Conservation (phyloP, 2,113 vertebrate genomes). For the Murina feae region DNA sequence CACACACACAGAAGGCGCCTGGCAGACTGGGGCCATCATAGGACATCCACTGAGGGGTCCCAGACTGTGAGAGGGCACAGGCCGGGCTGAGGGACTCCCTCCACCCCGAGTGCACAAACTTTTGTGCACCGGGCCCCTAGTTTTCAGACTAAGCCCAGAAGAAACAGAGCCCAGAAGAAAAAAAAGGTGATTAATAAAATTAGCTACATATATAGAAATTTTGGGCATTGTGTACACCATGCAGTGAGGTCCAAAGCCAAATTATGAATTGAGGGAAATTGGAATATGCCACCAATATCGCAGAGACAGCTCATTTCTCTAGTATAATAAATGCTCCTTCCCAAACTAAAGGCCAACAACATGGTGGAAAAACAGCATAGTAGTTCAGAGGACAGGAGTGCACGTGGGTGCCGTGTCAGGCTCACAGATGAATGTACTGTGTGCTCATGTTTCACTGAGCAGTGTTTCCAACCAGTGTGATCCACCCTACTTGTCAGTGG, state of each 20-base stretch:
- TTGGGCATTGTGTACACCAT: not conserved
- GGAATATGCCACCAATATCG: not conserved
- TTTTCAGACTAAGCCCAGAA: not conserved
- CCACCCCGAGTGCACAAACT: too few relatives aligned
- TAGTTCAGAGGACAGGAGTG: not conserved
- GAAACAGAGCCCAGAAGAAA: not conserved
- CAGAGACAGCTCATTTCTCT: not conserved
- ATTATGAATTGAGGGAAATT: not conserved
- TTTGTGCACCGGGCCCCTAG: too few relatives aligned
- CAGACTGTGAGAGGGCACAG: too few relatives aligned
- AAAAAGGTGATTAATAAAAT: not conserved
- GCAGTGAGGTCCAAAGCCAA: not conserved
- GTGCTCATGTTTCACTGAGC: not conserved
- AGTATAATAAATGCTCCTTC: not conserved
- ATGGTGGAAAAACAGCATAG: not conserved
- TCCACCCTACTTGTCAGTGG: not conserved
- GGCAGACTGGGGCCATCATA: too few relatives aligned
- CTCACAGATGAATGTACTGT: too few relatives aligned
- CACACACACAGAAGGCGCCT: too few relatives aligned
- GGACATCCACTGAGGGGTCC: too few relatives aligned
- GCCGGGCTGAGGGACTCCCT: too few relatives aligned
- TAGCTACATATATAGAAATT: not conserved
- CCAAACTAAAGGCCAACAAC: not conserved
- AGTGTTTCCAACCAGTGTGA: not conserved
- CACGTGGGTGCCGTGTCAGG: not conserved